phyloP scores from a whole-genome alignment of 1,140 invertebrate species.

The Teleogryllus occipitalis region DNA sequence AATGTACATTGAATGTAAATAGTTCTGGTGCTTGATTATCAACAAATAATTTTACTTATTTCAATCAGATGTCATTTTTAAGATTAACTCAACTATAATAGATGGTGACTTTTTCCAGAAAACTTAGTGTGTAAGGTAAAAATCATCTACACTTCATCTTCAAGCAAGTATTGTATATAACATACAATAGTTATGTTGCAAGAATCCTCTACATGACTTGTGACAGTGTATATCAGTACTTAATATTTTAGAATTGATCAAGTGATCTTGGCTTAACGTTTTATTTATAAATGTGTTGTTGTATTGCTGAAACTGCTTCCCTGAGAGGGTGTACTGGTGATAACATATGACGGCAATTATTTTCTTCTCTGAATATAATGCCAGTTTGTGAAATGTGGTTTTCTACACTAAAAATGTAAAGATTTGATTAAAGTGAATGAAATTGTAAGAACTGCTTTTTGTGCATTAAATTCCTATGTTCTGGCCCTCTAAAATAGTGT shows the following conservation, averaged over 20 bases:
- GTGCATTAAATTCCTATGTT: too few species aligned
- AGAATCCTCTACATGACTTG: neutral
- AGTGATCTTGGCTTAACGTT: neutral
- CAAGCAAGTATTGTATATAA: neutral
- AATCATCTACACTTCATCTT: neutral
- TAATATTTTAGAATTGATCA: neutral
- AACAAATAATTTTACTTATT: neutral
- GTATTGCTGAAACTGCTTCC: neutral
- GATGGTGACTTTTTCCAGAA: neutral
- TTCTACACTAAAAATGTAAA: neutral
- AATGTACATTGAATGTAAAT: conserved; percentile 2
- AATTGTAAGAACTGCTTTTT: neutral
- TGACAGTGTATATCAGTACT: neutral
- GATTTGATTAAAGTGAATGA: neutral
- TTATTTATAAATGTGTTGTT: conserved; percentile 3
- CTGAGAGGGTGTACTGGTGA: neutral
- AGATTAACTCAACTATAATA: neutral
- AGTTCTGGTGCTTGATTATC: neutral
- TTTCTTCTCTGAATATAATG: neutral
- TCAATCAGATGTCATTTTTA: neutral
- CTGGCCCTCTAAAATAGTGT: too few species aligned
- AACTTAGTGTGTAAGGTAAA: neutral
- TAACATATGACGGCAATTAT: neutral
- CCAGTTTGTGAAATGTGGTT: neutral
- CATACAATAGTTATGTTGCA: neutral